Conservation (phyloP, 37 sponge, comb jelly and placozoan species). For the Theonella swinhoei region DNA sequence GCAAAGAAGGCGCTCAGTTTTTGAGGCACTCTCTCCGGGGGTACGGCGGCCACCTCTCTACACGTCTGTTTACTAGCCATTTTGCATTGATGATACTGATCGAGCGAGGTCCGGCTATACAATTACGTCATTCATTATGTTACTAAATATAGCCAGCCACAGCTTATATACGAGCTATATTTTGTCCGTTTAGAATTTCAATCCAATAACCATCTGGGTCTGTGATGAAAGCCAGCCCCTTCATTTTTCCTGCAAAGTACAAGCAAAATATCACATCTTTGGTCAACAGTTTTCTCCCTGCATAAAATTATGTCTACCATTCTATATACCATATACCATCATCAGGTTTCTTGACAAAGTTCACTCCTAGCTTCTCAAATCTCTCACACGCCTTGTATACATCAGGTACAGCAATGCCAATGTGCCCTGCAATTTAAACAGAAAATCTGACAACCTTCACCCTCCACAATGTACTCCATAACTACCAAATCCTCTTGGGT, state of each 20-base stretch:
- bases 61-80: slow-evolving; percentile 18
- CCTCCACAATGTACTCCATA: background rate
- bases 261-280: background rate
- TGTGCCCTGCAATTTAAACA: slow-evolving; percentile 67
- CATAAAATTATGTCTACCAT: no score
- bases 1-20: slow-evolving; percentile 24
- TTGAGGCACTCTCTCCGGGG: background rate
- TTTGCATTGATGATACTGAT: background rate
- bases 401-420: slow-evolving; percentile 85
- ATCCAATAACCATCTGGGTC: slow-evolving; percentile 94
- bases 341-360: slow-evolving; percentile 81
- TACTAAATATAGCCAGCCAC: background rate
- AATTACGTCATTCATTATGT: background rate
- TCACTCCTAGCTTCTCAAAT: slow-evolving; percentile 76
- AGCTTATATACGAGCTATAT: slow-evolving; percentile 1
- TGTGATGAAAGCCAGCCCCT: slow-evolving; percentile 85
- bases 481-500: slow-evolving; percentile 83
- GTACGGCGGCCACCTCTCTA: slow-evolving; percentile 27
- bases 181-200: slow-evolving; percentile 69
- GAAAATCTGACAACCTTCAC: no score
- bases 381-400: slow-evolving; percentile 86
- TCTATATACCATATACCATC: slow-evolving; percentile 46
- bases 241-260: slow-evolving; percentile 77
- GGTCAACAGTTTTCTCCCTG: background rate
- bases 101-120: no score